A percentile compares a stretch with the other conserved stretches of the same genome.
Conservation (phyloP, 2,113 vertebrate genomes). For the Vidua chalybeata region DNA sequence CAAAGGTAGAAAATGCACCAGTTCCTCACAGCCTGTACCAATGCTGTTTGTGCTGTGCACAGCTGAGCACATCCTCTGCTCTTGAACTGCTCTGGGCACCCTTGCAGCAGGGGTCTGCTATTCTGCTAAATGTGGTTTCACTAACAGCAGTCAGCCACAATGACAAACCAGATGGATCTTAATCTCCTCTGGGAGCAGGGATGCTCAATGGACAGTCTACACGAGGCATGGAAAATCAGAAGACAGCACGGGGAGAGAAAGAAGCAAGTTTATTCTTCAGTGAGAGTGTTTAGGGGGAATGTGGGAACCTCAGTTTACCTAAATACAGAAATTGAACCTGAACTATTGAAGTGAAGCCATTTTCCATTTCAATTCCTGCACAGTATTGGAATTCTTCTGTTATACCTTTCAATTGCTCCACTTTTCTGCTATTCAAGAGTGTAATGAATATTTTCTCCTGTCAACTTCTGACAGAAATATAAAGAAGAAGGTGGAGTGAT, state of each 20-base stretch:
- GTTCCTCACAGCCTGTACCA: rapidly evolving
- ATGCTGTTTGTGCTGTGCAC: background rate
- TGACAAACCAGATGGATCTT: background rate
- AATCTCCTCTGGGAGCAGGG: background rate
- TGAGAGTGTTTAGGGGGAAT: background rate
- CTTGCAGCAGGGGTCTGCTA: background rate
- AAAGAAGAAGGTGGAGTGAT: background rate
- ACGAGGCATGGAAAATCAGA: background rate
- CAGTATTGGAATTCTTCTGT: background rate
- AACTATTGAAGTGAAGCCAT: background rate
- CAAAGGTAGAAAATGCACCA: rapidly evolving
- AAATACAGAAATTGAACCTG: background rate
- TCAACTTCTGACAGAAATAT: background rate
- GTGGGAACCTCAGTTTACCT: background rate
- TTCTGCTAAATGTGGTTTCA: background rate
- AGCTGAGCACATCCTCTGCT: background rate
- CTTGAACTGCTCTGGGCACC: background rate
- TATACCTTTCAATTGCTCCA: background rate
- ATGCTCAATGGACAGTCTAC: rapidly evolving
- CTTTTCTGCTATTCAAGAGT: background rate
- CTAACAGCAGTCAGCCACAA: background rate
- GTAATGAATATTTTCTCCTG: background rate
- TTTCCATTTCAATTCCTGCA: background rate
- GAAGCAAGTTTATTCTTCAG: background rate
- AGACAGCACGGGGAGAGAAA: background rate